Conservation (phyloP, 2,888 invertebrate genomes). For the Sialis lutaria region DNA sequence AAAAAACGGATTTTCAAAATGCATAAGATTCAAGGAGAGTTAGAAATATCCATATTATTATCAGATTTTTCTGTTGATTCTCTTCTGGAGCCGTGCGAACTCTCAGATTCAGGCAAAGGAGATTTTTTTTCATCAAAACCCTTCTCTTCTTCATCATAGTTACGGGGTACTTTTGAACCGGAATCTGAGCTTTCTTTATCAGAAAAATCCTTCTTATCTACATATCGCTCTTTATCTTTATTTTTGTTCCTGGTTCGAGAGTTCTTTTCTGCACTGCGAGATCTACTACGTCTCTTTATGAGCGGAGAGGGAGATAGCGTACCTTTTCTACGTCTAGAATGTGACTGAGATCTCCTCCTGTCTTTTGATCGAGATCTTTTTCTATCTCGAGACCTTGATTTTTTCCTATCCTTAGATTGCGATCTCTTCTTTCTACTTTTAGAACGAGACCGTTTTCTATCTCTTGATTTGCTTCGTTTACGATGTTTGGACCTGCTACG, state of each 20-base stretch:
- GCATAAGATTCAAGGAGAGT: slow-evolving; percentile 40
- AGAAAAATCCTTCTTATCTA: slow-evolving; percentile 15
- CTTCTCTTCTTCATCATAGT: slow-evolving; percentile 34
- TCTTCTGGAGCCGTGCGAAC: slow-evolving; percentile 21
- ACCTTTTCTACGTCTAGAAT: slow-evolving; percentile 16
- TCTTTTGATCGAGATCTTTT: slow-evolving; percentile 32
- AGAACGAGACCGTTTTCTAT: slow-evolving; percentile 29
- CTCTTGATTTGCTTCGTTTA: slow-evolving; percentile 30
- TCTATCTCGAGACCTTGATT: slow-evolving; percentile 29
- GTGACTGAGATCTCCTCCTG: slow-evolving; percentile 24
- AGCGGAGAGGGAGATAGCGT: slow-evolving; percentile 25
- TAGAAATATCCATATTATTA: slow-evolving; percentile 67
- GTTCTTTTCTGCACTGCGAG: slow-evolving; percentile 16
- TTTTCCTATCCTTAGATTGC: slow-evolving; percentile 31
- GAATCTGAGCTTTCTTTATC: slow-evolving; percentile 20
- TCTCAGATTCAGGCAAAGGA: slow-evolving; percentile 16
- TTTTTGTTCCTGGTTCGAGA: slow-evolving; percentile 20
- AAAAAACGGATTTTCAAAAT: neutral
- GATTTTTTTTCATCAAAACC: slow-evolving; percentile 24
- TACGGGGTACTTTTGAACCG: slow-evolving; percentile 25
- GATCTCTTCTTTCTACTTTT: slow-evolving; percentile 25
- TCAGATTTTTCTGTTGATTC: slow-evolving; percentile 36
- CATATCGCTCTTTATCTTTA: slow-evolving; percentile 10
- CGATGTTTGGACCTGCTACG: slow-evolving; percentile 18
- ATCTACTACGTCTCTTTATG: slow-evolving; percentile 17